Percentiles rank a stretch among this genome's conserved stretches.
phyloP scores from a whole-genome alignment of 2,888 invertebrate genomes.

The Lycia hirtaria region DNA sequence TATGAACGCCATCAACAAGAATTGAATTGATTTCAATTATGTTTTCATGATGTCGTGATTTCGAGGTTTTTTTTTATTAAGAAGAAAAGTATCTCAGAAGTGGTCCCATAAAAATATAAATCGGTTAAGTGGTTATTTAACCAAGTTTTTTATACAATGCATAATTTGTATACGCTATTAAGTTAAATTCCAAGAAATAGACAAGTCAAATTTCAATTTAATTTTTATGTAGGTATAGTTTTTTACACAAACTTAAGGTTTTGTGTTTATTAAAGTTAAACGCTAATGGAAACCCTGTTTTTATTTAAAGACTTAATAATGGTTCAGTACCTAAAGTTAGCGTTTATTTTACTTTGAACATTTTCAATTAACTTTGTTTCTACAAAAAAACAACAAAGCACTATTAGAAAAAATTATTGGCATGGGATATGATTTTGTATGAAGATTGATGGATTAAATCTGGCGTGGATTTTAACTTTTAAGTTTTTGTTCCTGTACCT shows the following conservation, averaged over 20 bases:
- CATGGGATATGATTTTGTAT: conserved; percentile 8
- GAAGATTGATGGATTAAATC: conserved; percentile 23
- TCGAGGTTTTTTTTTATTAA: no score
- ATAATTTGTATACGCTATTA: no score
- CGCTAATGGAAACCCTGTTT: background rate
- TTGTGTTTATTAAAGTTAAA: background rate
- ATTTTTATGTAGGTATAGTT: no score
- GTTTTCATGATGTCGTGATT: no score
- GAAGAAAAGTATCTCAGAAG: no score
- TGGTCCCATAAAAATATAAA: no score
- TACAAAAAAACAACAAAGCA: conserved; percentile 19
- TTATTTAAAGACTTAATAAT: background rate
- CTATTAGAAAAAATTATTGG: conserved; percentile 30
- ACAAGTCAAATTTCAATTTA: background rate
- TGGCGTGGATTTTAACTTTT: background rate
- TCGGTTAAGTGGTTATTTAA: no score
- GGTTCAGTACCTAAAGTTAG: background rate
- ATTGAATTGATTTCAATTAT: no score
- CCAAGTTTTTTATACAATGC: no score
- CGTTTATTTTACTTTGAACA: conserved; percentile 49
- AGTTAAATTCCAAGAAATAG: no score
- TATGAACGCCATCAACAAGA: no score
- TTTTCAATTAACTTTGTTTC: conserved; percentile 50
- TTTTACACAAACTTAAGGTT: background rate
- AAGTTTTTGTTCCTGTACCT: background rate